phyloP scores from a whole-genome alignment of 64 coral and sea anemone species.

The Montipora efflorescens region DNA sequence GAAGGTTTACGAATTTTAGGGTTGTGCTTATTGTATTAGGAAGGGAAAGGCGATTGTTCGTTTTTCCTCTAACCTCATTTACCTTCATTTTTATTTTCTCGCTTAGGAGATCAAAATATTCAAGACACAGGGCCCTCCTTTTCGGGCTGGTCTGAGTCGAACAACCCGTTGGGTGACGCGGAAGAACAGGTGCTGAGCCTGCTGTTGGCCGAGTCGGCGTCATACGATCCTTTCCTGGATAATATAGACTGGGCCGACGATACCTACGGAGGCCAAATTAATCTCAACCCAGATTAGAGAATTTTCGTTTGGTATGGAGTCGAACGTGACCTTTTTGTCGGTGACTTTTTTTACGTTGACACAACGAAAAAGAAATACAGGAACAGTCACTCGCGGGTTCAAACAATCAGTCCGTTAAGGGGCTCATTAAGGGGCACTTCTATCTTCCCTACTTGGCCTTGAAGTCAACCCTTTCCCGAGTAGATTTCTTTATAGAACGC shows the following conservation, averaged over 20 bases:
- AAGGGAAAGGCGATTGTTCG: no score
- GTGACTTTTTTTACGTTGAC: not conserved
- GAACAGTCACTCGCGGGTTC: not conserved
- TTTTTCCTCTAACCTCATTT: not conserved
- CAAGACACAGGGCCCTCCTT: conserved; percentile 4
- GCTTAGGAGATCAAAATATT: conserved; percentile 22
- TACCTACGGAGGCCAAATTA: not conserved
- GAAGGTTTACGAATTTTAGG: no score
- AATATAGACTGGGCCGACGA: conserved; percentile 52
- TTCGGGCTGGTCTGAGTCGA: conserved; percentile 38
- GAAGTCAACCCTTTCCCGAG: no score
- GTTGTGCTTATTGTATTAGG: no score
- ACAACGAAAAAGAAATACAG: not conserved
- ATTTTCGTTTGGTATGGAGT: not conserved
- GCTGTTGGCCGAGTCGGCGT: conserved; percentile 65
- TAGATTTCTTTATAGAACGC: no score
- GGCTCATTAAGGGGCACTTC: no score
- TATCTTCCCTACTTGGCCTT: no score
- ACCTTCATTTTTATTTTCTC: not conserved
- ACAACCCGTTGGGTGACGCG: conserved; percentile 52
- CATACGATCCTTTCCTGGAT: conserved; percentile 66
- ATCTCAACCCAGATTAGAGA: conserved; percentile 28
- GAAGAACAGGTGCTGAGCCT: conserved; percentile 67
- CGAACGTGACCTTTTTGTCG: not conserved
- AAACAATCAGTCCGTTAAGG: no score